A percentile compares a stretch with the other conserved stretches of the same genome.
Evolutionary conservation across 2,888 invertebrate genomes (phyloP).

Genomic region (Trissolcus japonicus): DNA sequence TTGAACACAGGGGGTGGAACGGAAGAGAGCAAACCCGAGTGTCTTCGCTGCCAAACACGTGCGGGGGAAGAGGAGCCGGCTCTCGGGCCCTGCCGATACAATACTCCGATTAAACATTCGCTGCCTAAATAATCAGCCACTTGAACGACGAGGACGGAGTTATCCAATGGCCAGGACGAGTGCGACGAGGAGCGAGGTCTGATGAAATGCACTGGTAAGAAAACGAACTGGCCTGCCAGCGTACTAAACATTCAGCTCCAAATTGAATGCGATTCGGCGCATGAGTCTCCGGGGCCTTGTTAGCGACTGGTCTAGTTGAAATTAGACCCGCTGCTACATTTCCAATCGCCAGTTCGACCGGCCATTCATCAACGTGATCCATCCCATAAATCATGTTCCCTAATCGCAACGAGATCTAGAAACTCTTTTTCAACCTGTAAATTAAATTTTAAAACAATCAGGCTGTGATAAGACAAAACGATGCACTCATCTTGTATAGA

Average conservation of each 20-base stretch:
- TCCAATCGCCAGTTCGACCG: constrained; percentile 17
- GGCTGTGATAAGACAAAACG: not conserved
- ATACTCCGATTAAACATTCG: constrained; percentile 76
- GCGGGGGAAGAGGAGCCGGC: constrained; percentile 14
- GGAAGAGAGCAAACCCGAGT: constrained; percentile 54
- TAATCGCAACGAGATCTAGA: too few species aligned
- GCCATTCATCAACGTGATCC: constrained; percentile 40
- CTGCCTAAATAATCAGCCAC: constrained; percentile 75
- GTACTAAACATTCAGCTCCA: constrained; percentile 50
- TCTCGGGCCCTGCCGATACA: constrained; percentile 66
- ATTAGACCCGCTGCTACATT: constrained; percentile 14
- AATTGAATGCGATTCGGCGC: constrained; percentile 41
- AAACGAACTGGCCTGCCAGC: constrained; percentile 24
- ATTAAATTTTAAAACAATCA: constrained; percentile 40
- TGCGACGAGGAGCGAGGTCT: constrained; percentile 30
- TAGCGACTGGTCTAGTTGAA: constrained; percentile 19
- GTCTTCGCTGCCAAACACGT: constrained; percentile 46
- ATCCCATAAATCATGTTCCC: constrained; percentile 46
- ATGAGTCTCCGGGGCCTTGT: constrained; percentile 29
- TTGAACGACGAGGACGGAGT: constrained; percentile 43
- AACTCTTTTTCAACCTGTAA: too few species aligned
- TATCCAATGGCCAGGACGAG: constrained; percentile 7
- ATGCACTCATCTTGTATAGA: too few species aligned
- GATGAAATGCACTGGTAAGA: constrained; percentile 36
- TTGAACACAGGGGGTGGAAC: constrained; percentile 39